Evolutionary conservation across 2,797 vertebrate genomes (phyloP).

Genomic region (Xiphorhynchus erythropygius): DNA sequence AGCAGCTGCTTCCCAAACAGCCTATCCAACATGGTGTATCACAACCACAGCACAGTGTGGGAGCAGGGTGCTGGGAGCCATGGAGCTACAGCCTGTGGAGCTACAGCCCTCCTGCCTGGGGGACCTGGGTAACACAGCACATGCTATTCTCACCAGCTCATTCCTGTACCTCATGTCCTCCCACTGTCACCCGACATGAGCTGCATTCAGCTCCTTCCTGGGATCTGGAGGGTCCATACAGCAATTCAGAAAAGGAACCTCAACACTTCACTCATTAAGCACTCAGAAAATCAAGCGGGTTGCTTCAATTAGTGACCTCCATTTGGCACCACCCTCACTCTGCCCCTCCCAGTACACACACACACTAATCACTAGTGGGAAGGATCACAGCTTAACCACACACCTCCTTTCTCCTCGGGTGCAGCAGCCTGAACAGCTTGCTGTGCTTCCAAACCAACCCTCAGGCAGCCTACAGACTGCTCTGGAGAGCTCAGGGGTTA

Average conservation of each 20-base stretch:
- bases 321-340: not conserved
- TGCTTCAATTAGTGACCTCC: not conserved
- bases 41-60: fast-evolving
- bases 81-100: not conserved
- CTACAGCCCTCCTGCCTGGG: not conserved
- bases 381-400: not conserved
- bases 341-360: not conserved
- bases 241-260: not conserved
- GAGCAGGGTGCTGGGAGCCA: too few relatives aligned
- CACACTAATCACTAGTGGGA: not conserved
- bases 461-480: not conserved
- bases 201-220: not conserved
- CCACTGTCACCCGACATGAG: not conserved
- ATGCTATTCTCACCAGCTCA: not conserved
- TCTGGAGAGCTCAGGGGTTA: not conserved
- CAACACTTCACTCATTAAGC: not conserved
- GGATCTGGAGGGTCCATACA: not conserved
- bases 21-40: fast-evolving
- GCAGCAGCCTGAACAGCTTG: not conserved
- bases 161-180: not conserved
- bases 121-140: not conserved
- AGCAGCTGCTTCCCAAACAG: not conserved
- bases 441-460: not conserved
- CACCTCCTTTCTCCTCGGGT: not conserved
- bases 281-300: not conserved